Evolutionary conservation across 2,888 invertebrate species (phyloP).

Genomic region (Macaria notata): DNA sequence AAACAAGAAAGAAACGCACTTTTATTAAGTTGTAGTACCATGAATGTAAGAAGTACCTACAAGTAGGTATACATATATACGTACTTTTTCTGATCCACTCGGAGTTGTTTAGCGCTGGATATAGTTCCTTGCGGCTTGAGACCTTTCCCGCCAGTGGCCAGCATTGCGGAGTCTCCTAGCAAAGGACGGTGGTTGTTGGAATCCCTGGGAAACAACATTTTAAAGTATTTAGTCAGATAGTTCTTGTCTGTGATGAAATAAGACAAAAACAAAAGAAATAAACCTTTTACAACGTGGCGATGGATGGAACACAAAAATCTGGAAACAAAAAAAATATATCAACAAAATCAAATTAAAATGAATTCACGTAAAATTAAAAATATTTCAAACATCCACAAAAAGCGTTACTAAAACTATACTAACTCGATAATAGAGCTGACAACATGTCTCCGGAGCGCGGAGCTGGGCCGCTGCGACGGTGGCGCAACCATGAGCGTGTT

Average conservation of each 20-base stretch:
- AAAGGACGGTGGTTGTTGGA: conserved; percentile 95
- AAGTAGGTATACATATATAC: neutral
- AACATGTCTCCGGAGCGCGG: conserved; percentile 90
- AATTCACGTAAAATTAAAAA: neutral
- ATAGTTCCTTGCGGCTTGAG: conserved; percentile 94
- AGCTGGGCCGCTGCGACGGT: conserved; percentile 91
- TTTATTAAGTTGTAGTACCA: no score
- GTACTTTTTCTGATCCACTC: conserved; percentile 95
- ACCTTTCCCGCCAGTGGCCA: conserved; percentile 89
- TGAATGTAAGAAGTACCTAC: no score
- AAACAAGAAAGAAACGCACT: no score
- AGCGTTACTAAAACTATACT: no score
- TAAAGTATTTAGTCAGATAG: neutral
- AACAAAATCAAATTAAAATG: conserved; percentile 5
- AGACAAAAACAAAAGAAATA: conserved; percentile 27
- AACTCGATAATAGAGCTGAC: conserved; percentile 95
- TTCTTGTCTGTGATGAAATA: neutral
- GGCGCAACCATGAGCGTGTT: conserved; percentile 91
- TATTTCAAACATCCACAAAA: no score
- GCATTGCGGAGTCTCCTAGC: conserved; percentile 96
- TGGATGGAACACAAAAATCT: conserved; percentile 22
- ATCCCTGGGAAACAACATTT: conserved; percentile 84
- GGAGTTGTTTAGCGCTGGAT: conserved; percentile 92
- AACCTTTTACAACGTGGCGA: conserved; percentile 20
- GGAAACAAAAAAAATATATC: conserved; percentile 11